phyloP scores from a whole-genome alignment of 2,113 vertebrate genomes.

The Nipponia nippon region DNA sequence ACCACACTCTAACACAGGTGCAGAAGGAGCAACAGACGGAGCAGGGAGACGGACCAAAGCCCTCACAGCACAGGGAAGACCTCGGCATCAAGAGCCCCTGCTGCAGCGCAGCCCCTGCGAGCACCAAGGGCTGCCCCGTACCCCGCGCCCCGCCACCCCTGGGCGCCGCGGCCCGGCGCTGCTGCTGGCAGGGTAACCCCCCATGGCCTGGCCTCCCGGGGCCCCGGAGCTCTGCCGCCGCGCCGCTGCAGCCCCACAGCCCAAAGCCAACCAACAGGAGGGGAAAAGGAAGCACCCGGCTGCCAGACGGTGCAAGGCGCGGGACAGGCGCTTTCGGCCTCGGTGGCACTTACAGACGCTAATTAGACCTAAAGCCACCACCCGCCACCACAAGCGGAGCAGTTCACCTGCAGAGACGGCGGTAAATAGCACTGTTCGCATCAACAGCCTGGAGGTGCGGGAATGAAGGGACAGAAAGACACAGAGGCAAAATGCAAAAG shows the following conservation, averaged over 20 bases:
- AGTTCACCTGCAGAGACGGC: neutral
- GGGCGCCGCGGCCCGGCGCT: too few species aligned
- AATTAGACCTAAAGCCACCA: neutral
- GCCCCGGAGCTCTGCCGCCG: too few species aligned
- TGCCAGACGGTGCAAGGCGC: neutral
- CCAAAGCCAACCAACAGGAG: neutral
- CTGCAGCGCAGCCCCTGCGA: neutral
- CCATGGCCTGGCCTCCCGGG: too few species aligned
- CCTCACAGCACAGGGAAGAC: neutral
- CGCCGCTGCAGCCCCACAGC: fast-evolving
- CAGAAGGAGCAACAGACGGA: neutral
- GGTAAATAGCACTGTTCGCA: neutral
- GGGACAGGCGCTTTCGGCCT: neutral
- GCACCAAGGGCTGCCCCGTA: too few species aligned
- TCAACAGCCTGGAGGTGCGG: neutral
- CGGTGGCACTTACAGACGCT: neutral
- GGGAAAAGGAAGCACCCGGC: neutral
- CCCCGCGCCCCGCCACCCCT: too few species aligned
- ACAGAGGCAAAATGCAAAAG: neutral
- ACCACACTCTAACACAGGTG: neutral
- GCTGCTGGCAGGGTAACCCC: neutral
- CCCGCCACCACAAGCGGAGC: fast-evolving
- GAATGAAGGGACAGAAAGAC: neutral
- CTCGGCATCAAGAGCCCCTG: neutral
- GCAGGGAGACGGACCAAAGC: neutral